A percentile compares a stretch with the other conserved stretches of the same genome.
Conservation (phyloP, 2,888 invertebrate species). For the Papilio elwesi region DNA sequence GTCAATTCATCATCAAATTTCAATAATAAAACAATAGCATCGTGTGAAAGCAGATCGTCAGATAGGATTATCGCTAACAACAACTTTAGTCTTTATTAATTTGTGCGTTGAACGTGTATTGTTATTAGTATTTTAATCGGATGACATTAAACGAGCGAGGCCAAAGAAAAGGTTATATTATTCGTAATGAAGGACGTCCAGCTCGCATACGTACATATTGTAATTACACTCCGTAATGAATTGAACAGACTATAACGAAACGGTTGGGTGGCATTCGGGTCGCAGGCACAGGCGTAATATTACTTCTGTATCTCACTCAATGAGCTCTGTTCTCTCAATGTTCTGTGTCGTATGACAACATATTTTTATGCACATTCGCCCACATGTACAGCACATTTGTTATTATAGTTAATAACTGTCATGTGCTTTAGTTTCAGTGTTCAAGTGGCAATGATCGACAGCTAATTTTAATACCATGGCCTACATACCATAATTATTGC, state of each 20-base stretch:
- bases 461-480: constrained; percentile 23
- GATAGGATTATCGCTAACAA: neutral
- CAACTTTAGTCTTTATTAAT: neutral
- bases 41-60: neutral
- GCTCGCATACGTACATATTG: constrained; percentile 4
- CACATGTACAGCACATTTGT: constrained; percentile 43
- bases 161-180: constrained; percentile 25
- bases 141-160: neutral
- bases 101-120: neutral
- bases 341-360: constrained; percentile 59
- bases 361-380: constrained; percentile 56
- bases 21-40: neutral
- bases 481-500: constrained; percentile 32
- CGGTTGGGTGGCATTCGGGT: constrained; percentile 76
- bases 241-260: constrained; percentile 73
- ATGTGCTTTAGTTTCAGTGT: constrained; percentile 31
- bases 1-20: no score
- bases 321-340: constrained; percentile 60
- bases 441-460: constrained; percentile 26
- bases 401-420: constrained; percentile 37
- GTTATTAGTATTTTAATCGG: constrained; percentile 1
- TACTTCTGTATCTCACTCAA: constrained; percentile 64
- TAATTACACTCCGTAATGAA: constrained; percentile 58
- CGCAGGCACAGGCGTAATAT: constrained; percentile 68
- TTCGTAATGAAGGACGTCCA: constrained; percentile 29